phyloP scores from a whole-genome alignment of 1,140 invertebrate genomes.

The Melipona quadrifasciata region DNA sequence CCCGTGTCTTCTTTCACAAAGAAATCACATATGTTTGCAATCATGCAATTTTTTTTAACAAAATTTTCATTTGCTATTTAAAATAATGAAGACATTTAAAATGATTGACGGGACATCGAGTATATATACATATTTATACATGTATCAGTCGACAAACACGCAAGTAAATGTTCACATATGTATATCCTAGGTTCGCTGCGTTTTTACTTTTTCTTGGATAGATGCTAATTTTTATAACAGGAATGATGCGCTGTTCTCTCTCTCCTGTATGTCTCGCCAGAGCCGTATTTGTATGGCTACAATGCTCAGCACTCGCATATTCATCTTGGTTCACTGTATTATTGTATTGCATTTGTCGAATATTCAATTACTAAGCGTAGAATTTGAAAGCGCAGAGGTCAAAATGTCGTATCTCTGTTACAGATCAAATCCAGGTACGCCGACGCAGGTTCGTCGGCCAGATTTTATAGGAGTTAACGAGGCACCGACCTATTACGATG shows the following conservation, averaged over 20 bases:
- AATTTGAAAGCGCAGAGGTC: neutral
- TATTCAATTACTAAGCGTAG: constrained; percentile 35
- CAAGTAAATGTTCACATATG: constrained; percentile 50
- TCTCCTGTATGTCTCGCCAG: constrained; percentile 75
- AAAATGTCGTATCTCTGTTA: constrained; percentile 64
- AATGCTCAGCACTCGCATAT: constrained; percentile 79
- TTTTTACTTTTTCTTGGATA: constrained; percentile 71
- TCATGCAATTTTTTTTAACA: neutral
- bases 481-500: constrained; percentile 82
- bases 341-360: constrained; percentile 66
- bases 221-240: constrained; percentile 75
- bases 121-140: constrained; percentile 17
- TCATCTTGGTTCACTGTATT: constrained; percentile 68
- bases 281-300: constrained; percentile 80
- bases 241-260: constrained; percentile 73
- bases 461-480: constrained; percentile 91
- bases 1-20: too few species aligned
- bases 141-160: constrained; percentile 25
- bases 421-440: constrained; percentile 94
- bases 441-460: constrained; percentile 91
- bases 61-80: neutral
- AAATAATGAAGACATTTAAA: neutral
- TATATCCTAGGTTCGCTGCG: constrained; percentile 64
- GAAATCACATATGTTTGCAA: neutral
- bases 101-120: neutral